Evolutionary conservation across 2,797 vertebrate genomes (phyloP).

Genomic region (Xenopus petersii): DNA sequence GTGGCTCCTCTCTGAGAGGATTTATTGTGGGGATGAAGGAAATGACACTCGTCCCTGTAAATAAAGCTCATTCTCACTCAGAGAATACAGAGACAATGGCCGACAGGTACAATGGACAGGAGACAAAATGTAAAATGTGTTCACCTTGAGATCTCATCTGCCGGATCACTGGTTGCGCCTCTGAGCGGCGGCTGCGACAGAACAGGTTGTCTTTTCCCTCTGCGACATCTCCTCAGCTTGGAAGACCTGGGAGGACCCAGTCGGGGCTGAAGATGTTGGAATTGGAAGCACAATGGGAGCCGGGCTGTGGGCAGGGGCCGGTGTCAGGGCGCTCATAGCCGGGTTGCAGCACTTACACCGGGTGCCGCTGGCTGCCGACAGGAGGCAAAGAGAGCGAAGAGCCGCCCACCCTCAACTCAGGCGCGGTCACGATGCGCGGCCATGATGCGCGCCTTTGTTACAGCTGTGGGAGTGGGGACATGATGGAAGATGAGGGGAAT

Average conservation of each 20-base stretch:
- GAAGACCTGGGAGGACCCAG: neutral
- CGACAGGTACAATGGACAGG: no score
- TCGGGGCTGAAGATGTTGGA: neutral
- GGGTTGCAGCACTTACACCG: neutral
- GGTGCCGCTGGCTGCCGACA: slow-evolving; percentile 15
- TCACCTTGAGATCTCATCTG: slow-evolving; percentile 43
- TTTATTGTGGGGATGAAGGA: no score
- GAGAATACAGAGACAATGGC: no score
- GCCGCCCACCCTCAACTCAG: neutral
- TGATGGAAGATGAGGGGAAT: neutral
- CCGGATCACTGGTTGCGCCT: slow-evolving; percentile 20
- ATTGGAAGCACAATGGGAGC: neutral
- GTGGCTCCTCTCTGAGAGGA: no score
- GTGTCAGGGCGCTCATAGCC: slow-evolving; percentile 32
- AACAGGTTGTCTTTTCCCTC: neutral
- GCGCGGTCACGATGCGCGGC: neutral
- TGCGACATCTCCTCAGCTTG: slow-evolving; percentile 20
- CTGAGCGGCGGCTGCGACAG: slow-evolving; percentile 22
- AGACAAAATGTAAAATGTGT: slow-evolving; percentile 5
- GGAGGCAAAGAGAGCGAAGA: slow-evolving; percentile 3
- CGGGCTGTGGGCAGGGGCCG: slow-evolving; percentile 16
- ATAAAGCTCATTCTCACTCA: no score
- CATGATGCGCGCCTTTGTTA: neutral
- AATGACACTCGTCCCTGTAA: no score
- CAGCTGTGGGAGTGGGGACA: neutral